Evolutionary conservation across 2,888 invertebrate species (phyloP).

Genomic region (Apotomis betuletana): DNA sequence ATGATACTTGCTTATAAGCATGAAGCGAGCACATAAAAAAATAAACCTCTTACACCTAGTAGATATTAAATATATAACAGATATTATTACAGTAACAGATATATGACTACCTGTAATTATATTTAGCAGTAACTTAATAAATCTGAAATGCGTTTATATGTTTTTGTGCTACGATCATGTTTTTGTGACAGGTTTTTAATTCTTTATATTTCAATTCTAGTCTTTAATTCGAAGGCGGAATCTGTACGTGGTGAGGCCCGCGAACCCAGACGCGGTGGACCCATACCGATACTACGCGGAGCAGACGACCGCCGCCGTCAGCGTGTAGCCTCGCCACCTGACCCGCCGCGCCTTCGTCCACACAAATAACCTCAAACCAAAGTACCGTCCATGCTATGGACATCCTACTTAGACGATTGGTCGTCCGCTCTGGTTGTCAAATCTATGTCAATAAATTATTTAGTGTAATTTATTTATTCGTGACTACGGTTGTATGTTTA

Average conservation of each 20-base stretch:
- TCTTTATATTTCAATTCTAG: conserved; percentile 76
- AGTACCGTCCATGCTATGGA: conserved; percentile 70
- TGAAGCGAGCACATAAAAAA: too few species aligned
- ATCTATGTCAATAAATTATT: conserved; percentile 82
- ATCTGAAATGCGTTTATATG: neutral
- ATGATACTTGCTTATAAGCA: conserved; percentile 31
- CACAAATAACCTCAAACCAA: conserved; percentile 78
- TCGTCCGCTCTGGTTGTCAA: conserved; percentile 69
- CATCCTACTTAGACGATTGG: conserved; percentile 64
- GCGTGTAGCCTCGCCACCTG: conserved; percentile 54
- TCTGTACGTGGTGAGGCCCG: conserved; percentile 85
- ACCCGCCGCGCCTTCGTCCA: conserved; percentile 59
- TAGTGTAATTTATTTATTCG: conserved; percentile 81
- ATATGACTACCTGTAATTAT: neutral
- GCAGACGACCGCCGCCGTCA: conserved; percentile 59
- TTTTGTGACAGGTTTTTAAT: conserved; percentile 53
- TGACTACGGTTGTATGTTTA: conserved; percentile 76
- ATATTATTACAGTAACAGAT: too few species aligned
- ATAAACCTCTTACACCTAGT: too few species aligned
- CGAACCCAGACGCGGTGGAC: conserved; percentile 80
- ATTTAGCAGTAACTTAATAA: neutral
- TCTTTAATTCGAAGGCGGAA: conserved; percentile 85
- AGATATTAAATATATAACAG: too few species aligned
- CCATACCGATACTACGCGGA: conserved; percentile 85
- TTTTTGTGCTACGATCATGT: conserved; percentile 25